phyloP scores from a whole-genome alignment of 2,113 vertebrate genomes.

The Cyprinodon brontotheroides region DNA sequence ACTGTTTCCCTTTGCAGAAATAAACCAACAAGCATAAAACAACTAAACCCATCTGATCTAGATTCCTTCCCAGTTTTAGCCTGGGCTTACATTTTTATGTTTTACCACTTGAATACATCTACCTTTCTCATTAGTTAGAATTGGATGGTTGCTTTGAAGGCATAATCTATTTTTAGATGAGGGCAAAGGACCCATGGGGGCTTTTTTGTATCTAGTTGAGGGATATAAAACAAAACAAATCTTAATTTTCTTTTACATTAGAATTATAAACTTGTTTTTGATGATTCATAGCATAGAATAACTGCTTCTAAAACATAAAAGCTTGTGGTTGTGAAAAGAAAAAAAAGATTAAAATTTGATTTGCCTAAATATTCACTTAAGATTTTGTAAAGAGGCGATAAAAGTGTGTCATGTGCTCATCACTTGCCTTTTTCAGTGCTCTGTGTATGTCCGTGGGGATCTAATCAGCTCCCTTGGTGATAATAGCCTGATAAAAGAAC shows the following conservation, averaged over 20 bases:
- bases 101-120: too few relatives aligned
- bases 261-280: too few relatives aligned
- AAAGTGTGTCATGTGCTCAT: not conserved
- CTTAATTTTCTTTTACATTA: not conserved
- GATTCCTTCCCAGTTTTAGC: not conserved
- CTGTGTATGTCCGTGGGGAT: conserved; percentile 7
- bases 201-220: not conserved
- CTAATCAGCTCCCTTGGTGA: conserved; percentile 5
- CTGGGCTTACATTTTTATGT: too few relatives aligned
- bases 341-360: not conserved
- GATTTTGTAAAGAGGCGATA: not conserved
- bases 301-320: not conserved
- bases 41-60: not conserved
- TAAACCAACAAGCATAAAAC: not conserved
- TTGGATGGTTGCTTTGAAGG: too few relatives aligned
- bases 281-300: too few relatives aligned
- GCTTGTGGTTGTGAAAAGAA: not conserved
- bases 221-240: too few relatives aligned
- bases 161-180: too few relatives aligned
- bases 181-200: too few relatives aligned
- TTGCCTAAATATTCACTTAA: not conserved
- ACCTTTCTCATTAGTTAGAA: too few relatives aligned
- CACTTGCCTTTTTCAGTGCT: conserved; percentile 6
- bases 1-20: too few relatives aligned
- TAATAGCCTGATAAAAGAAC: conserved; percentile 10